Conservation (phyloP, 2,113 vertebrate species). For the Paedocypris sp. region DNA sequence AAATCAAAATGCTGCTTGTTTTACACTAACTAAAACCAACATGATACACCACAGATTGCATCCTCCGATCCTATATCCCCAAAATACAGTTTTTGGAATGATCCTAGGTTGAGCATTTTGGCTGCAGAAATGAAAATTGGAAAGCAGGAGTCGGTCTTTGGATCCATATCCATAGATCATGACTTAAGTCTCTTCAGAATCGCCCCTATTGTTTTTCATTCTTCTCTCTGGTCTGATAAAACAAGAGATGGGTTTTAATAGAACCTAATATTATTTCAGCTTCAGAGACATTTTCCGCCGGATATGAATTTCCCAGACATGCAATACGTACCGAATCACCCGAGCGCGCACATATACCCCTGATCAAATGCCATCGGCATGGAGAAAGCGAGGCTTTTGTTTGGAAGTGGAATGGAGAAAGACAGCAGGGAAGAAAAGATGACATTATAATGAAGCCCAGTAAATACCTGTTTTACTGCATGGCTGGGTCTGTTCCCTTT, state of each 20-base stretch:
- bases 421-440: background rate
- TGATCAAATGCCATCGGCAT: slow-evolving; percentile 32
- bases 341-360: background rate
- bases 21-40: no score
- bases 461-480: slow-evolving; percentile 20
- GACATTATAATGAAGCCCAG: slow-evolving; percentile 18
- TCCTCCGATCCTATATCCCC: no score
- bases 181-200: background rate
- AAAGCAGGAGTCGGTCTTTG: background rate
- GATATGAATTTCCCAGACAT: slow-evolving; percentile 10
- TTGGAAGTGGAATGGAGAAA: background rate
- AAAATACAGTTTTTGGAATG: no score
- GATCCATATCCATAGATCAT: background rate
- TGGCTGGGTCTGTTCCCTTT: background rate
- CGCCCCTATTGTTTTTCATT: slow-evolving; percentile 1
- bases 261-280: background rate
- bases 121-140: background rate
- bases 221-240: slow-evolving; percentile 3
- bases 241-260: slow-evolving; percentile 4
- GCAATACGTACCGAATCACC: slow-evolving; percentile 24
- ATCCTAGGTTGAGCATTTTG: background rate
- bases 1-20: no score
- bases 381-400: slow-evolving; percentile 21
- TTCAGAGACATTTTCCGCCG: slow-evolving; percentile 16
- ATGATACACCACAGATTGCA: no score